These are phyloP conservation scores for Platycheirus rosarum DNA, from an alignment of 2,888 invertebrate genomes.

Conservation along the genomic window DNA sequence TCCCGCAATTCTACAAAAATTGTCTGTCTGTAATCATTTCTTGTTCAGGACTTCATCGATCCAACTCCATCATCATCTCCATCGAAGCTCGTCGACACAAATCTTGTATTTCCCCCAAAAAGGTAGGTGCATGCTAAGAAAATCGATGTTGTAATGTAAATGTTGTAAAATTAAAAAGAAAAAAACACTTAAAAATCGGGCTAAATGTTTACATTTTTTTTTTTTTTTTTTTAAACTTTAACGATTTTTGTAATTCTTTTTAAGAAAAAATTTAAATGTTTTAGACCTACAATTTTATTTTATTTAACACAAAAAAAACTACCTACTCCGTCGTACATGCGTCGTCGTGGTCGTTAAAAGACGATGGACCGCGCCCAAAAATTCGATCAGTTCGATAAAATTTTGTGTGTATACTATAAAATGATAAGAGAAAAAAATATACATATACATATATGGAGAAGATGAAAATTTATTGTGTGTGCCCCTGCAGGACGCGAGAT, in stretches of 20 bases:
- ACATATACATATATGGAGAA: conserved; percentile 22
- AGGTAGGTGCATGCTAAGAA: conserved; percentile 73
- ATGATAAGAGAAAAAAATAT: conserved; percentile 39
- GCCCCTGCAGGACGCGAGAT: conserved; percentile 48
- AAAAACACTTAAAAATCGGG: conserved; percentile 37
- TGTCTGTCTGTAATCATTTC: conserved; percentile 3
- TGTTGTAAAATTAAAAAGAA: conserved; percentile 62
- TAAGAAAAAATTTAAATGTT: conserved; percentile 51
- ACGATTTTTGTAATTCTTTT: background rate
- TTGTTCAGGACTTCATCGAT: conserved; percentile 1
- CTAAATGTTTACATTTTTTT: conserved; percentile 62
- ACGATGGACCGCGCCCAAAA: conserved; percentile 73
- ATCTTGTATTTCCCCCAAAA: conserved; percentile 29
- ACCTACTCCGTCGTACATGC: conserved; percentile 65
- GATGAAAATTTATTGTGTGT: conserved; percentile 67
- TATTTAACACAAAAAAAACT: conserved; percentile 10
- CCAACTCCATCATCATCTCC: conserved; percentile 25
- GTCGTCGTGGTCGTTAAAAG: conserved; percentile 68
- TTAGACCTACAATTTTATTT: conserved; percentile 41
- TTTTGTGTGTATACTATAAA: conserved; percentile 68
- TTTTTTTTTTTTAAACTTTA: conserved; percentile 45
- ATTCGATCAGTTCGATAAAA: conserved; percentile 74
- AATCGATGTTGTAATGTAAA: conserved; percentile 74
- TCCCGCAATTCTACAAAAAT: background rate
- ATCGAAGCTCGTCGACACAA: background rate